Conservation (phyloP, 2,888 invertebrate genomes). For the Brachypalpus laphriformis region DNA sequence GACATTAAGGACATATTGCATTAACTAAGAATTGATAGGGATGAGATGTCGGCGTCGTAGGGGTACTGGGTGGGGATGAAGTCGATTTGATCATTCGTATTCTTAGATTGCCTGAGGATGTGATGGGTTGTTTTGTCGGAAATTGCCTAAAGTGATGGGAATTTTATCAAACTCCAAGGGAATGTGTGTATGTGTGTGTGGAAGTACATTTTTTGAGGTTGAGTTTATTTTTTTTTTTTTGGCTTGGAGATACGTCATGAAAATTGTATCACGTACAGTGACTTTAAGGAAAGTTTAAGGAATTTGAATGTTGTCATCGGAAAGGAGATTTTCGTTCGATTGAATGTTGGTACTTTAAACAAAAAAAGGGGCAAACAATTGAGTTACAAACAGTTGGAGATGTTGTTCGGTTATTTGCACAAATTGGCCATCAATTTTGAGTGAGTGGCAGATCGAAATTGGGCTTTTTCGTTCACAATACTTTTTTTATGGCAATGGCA, state of each 20-base stretch:
- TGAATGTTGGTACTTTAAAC: background rate
- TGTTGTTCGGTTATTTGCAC: background rate
- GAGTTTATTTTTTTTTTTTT: background rate
- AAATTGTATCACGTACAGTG: background rate
- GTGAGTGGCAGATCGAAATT: background rate
- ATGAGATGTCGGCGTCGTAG: no score
- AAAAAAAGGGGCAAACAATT: background rate
- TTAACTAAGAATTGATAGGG: background rate
- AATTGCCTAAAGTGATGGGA: constrained; percentile 63
- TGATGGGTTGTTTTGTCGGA: constrained; percentile 54
- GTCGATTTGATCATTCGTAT: constrained; percentile 44
- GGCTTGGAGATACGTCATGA: background rate
- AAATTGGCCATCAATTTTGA: background rate
- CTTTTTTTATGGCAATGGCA: no score
- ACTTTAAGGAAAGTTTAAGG: constrained; percentile 11
- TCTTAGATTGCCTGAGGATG: constrained; percentile 46
- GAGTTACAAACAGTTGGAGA: background rate
- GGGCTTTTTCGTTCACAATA: no score
- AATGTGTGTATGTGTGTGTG: constrained; percentile 1
- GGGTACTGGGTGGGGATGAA: background rate
- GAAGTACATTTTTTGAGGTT: constrained; percentile 26
- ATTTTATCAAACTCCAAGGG: constrained; percentile 29
- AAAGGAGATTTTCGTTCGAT: background rate
- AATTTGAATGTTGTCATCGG: background rate
- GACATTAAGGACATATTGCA: constrained; percentile 62